phyloP scores from a whole-genome alignment of 2,797 vertebrate genomes.

The Hylomyscus alleni region DNA sequence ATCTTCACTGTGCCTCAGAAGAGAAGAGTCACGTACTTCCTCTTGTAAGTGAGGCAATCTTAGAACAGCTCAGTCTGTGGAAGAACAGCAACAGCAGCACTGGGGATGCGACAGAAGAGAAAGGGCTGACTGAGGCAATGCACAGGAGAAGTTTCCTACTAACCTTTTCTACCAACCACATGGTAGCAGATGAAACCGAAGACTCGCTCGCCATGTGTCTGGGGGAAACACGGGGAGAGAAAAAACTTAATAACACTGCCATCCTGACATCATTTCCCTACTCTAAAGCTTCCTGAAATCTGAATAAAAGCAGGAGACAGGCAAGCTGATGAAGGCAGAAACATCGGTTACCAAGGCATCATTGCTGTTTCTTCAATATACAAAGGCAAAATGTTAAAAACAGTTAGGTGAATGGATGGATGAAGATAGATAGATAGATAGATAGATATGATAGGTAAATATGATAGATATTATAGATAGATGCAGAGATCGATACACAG shows the following conservation, averaged over 20 bases:
- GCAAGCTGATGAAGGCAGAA: not conserved
- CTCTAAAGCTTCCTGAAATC: not conserved
- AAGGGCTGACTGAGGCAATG: not conserved
- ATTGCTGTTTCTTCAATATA: not conserved
- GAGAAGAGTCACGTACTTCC: too few relatives aligned
- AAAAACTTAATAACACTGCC: not conserved
- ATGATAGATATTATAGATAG: not conserved
- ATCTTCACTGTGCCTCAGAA: not conserved
- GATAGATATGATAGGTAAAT: not conserved
- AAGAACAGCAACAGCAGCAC: not conserved
- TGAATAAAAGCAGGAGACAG: not conserved
- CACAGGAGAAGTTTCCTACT: not conserved
- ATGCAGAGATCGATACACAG: too few relatives aligned
- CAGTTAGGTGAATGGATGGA: not conserved
- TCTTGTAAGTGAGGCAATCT: not conserved
- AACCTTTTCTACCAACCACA: not conserved
- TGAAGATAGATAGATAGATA: not conserved
- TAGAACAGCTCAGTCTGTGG: not conserved
- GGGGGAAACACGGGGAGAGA: not conserved
- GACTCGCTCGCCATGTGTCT: not conserved
- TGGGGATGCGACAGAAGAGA: not conserved
- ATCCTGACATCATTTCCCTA: not conserved
- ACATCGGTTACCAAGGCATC: not conserved
- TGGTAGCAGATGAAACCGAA: not conserved
- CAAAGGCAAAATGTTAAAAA: slow-evolving; percentile 28